phyloP scores from a whole-genome alignment of 2,888 invertebrate species.

The Agonopterix alstromeriana region DNA sequence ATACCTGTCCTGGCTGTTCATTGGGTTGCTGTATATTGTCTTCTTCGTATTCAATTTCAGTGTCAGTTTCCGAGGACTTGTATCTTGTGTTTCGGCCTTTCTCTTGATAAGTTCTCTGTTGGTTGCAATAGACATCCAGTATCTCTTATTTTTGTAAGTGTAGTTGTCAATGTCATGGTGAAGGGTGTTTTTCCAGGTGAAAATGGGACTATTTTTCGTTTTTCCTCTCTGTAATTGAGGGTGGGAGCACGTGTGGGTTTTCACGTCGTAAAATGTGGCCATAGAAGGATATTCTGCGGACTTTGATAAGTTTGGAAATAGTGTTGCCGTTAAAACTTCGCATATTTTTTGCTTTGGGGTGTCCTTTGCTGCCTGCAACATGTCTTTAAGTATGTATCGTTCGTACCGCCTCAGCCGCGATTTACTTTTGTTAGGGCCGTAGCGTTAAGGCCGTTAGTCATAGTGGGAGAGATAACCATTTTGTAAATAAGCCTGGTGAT shows the following conservation, averaged over 20 bases:
- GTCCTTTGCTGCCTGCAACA: neutral
- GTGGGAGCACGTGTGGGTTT: neutral
- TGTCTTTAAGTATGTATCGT: neutral
- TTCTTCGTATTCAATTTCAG: neutral
- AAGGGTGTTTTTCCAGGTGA: neutral
- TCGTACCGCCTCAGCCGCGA: neutral
- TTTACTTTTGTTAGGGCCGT: neutral
- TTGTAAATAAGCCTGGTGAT: no score
- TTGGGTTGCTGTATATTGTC: no score
- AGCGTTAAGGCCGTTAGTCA: neutral
- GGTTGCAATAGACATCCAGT: neutral
- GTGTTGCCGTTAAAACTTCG: neutral
- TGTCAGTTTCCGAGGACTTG: neutral
- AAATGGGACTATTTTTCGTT: neutral
- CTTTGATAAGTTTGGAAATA: neutral
- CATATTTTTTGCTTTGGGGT: neutral
- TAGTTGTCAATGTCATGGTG: neutral
- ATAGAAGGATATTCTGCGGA: neutral
- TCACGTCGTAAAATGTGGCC: neutral
- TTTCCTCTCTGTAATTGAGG: neutral
- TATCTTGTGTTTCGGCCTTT: neutral
- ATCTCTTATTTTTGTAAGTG: neutral
- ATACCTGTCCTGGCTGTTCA: no score
- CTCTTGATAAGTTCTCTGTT: neutral
- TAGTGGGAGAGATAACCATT: neutral